Evolutionary conservation across 2,113 vertebrate genomes (phyloP).

Genomic region (cat (Felis catus)): DNA sequence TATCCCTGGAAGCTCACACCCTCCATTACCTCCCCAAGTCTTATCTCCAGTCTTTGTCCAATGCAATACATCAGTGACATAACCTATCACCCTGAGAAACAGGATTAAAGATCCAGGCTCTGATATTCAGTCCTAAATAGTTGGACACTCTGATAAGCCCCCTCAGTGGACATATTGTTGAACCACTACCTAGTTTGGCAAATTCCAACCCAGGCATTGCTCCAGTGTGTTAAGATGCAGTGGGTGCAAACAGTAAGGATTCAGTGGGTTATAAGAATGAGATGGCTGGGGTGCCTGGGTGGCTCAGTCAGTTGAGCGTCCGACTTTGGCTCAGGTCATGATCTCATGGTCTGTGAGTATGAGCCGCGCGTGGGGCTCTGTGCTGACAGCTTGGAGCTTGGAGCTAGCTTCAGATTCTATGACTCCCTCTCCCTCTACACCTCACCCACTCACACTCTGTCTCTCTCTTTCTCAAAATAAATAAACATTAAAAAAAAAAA

Average conservation of each 20-base stretch:
- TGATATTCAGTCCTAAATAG: not conserved
- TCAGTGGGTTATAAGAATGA: not conserved
- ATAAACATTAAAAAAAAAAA: no score
- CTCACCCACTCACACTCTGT: no score
- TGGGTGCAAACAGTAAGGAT: not conserved
- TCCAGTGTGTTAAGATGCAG: not conserved
- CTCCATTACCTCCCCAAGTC: not conserved
- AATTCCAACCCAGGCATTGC: not conserved
- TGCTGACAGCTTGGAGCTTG: no score
- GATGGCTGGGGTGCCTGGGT: not conserved
- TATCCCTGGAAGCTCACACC: not conserved
- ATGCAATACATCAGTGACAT: not conserved
- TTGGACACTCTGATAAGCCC: not conserved
- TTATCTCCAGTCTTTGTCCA: not conserved
- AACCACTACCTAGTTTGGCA: not conserved
- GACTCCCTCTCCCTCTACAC: no score
- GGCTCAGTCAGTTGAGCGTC: no score
- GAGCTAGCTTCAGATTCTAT: no score
- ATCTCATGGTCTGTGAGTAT: no score
- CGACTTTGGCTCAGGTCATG: no score
- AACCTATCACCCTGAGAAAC: not conserved
- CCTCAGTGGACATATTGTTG: not conserved
- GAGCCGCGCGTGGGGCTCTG: no score
- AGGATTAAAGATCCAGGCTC: not conserved
- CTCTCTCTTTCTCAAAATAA: no score